These are phyloP conservation scores for Epistrophe grossulariae DNA, from an alignment of 2,888 invertebrate species.

Conservation along the genomic window DNA sequence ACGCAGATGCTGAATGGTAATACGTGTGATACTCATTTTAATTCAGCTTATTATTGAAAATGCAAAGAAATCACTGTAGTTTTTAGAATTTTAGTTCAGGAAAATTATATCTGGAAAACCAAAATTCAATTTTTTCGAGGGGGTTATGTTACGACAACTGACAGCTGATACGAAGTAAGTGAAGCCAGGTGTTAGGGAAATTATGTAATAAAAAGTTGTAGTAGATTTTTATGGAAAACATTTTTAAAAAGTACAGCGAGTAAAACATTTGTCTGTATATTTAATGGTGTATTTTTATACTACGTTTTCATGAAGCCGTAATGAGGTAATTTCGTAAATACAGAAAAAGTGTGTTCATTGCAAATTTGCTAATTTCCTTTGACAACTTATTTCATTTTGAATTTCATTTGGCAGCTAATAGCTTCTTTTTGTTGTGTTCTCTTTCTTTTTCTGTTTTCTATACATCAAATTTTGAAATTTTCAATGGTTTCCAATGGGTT, in stretches of 20 bases:
- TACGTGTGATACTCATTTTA: slow-evolving; percentile 63
- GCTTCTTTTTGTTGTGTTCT: no score
- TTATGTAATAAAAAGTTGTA: slow-evolving; percentile 45
- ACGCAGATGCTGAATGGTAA: slow-evolving; percentile 51
- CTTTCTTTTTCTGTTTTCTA: no score
- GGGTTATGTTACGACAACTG: slow-evolving; percentile 70
- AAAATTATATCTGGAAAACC: slow-evolving; percentile 37
- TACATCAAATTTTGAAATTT: no score
- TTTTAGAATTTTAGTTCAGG: background rate
- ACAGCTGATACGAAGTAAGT: slow-evolving; percentile 57
- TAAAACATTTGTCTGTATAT: no score
- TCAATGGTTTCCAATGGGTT: no score
- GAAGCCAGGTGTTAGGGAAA: slow-evolving; percentile 58
- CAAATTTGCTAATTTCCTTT: no score
- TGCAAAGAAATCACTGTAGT: slow-evolving; percentile 18
- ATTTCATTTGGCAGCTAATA: no score
- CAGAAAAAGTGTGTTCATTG: no score
- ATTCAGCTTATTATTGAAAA: slow-evolving; percentile 30
- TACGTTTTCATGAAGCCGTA: no score
- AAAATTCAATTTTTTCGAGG: slow-evolving; percentile 37
- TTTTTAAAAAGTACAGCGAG: background rate
- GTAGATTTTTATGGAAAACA: slow-evolving; percentile 29
- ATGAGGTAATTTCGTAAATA: no score
- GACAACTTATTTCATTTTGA: no score
- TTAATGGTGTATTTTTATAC: no score